Evolutionary conservation across 2,797 vertebrate genomes (phyloP), one percentile per base, ranked within the genome.

Genomic region (Pampus argenteus): DNA sequence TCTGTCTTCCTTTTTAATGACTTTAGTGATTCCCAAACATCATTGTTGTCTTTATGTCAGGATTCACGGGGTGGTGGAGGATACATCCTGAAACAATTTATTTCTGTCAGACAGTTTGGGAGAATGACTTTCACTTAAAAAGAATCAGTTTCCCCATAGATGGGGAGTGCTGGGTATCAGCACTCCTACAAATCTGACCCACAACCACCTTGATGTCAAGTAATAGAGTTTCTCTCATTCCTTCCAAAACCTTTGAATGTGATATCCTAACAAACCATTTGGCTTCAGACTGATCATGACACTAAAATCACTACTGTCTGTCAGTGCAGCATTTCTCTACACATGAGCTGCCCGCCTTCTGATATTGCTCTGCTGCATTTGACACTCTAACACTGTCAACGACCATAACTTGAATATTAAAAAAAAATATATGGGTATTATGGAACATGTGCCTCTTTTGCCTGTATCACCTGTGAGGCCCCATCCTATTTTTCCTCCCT

Each of bases 81-180:
- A 3, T 25, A 25, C 17, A 38, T n/a, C 22, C 13, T 23, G 31
- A 29, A 31, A 47, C 18, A 38, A 31, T 59, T 42, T 42, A 31
- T 6, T 54, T 29, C n/a, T 34, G 28, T 59, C 17, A 11, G 20
- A 61, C 58, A 49, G n/a, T 44, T 28, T 47, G n/a, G 58, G 18
- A 52, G 31, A 62, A 62, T 57, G 22, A 36, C 52, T 28, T 63
- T 18, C 31, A 17, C 47, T 49, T n/a, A 45, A 17, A 42, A 54
- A 54, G 18, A 15, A 58, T 20, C 15, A 18, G n/a, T 49, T 17
- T 28, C 11, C 15, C 15, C 2, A 38, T 15, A 61, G 8, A 49
- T 14, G n/a, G n/a, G n/a, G n/a, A n/a, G n/a, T n/a, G 40, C 25
- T 17, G 56, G 3, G 58, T 31, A 49, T 17, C 23, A 40, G 11